These are phyloP conservation scores for Pluvialis apricaria DNA, from an alignment of 2,113 vertebrate species.

Conservation along the genomic window DNA sequence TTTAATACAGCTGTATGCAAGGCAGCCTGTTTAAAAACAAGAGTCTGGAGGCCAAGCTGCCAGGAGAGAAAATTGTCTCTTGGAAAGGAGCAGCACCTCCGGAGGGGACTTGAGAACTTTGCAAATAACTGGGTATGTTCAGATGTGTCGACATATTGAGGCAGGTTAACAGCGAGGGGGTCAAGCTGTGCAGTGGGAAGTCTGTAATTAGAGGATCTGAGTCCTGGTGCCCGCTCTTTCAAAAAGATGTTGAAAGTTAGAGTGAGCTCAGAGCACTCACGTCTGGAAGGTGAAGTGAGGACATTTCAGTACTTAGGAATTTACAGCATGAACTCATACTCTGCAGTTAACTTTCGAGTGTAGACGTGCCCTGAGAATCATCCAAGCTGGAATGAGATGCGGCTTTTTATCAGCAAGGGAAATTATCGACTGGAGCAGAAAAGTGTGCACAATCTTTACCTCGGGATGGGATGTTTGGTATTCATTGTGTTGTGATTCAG, in stretches of 20 bases:
- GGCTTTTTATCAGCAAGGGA: not conserved
- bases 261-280: not conserved
- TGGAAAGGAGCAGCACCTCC: not conserved
- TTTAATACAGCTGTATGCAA: not conserved
- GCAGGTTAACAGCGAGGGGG: not conserved
- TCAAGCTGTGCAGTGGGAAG: not conserved
- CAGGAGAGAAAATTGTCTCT: not conserved
- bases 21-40: not conserved
- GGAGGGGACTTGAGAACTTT: not conserved
- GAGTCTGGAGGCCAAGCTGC: not conserved
- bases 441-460: not conserved
- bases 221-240: not conserved
- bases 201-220: not conserved
- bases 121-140: not conserved
- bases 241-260: not conserved
- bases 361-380: not conserved
- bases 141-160: not conserved
- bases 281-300: constrained; percentile 14
- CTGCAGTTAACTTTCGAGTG: not conserved
- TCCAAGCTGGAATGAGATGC: not conserved
- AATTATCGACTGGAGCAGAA: not conserved
- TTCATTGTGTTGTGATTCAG: not conserved
- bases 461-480: not conserved
- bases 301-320: not conserved
- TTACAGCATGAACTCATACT: not conserved